Percentiles rank a stretch among this genome's conserved stretches.
Conservation (phyloP, 2,113 vertebrate species). For the Toxotes jaculatrix region DNA sequence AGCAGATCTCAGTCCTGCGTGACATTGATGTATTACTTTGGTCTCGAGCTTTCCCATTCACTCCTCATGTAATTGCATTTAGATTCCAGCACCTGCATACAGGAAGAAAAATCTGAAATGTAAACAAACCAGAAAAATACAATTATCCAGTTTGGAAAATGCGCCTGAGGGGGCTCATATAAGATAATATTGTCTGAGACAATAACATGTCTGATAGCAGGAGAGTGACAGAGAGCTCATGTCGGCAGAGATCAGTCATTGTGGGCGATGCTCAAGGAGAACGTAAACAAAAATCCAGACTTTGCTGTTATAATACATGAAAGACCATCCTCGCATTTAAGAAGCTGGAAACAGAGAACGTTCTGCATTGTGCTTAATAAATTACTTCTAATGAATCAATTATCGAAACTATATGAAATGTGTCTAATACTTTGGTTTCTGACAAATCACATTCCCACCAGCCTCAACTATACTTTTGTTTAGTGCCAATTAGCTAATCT, state of each 20-base stretch:
- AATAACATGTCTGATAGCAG: slow-evolving; percentile 34
- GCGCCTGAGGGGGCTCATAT: slow-evolving; percentile 10
- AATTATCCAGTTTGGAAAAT: slow-evolving; percentile 56
- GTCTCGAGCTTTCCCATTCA: slow-evolving; percentile 59
- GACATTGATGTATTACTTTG: slow-evolving; percentile 75
- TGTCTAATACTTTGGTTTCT: too few relatives aligned
- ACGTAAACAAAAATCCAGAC: slow-evolving; percentile 4
- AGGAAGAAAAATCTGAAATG: slow-evolving; percentile 57
- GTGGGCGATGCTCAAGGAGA: not conserved
- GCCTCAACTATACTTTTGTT: too few relatives aligned
- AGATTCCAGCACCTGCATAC: slow-evolving; percentile 53
- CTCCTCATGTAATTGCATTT: slow-evolving; percentile 63
- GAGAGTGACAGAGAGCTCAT: slow-evolving; percentile 17
- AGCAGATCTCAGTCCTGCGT: slow-evolving; percentile 59
- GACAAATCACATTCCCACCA: too few relatives aligned
- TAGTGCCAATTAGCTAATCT: too few relatives aligned
- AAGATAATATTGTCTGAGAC: slow-evolving; percentile 32
- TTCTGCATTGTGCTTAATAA: too few relatives aligned
- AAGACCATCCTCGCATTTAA: not conserved
- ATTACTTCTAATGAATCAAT: too few relatives aligned
- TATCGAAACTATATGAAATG: too few relatives aligned
- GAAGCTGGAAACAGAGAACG: too few relatives aligned
- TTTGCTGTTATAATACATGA: not conserved
- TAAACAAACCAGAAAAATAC: slow-evolving; percentile 65
- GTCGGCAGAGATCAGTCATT: not conserved